Evolutionary conservation across 2,888 invertebrate species (phyloP), one percentile per base, ranked within the genome.

Genomic region (Rhodophaea formosa): DNA sequence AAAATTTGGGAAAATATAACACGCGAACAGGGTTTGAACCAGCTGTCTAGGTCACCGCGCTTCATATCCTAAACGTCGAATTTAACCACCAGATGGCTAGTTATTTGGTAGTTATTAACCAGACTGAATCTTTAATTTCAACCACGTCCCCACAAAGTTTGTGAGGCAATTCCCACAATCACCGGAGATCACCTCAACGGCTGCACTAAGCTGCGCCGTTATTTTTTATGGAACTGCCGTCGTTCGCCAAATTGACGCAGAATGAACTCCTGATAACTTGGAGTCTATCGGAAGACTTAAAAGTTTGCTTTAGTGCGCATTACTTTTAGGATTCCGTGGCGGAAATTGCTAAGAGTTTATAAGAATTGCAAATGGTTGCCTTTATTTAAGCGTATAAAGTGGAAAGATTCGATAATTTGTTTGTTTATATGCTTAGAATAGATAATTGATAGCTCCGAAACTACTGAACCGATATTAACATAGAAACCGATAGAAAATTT

Each of bases 181-280:
- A 35, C 54, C 54, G 32, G 46, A 62, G 65, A 63, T 71, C 69
- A 70, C 72, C 70, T 68, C 66, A 69, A 67, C 78, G 75, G 77
- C 78, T 78, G 69, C 71, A 63, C 70, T 68, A 63, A 65, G 66
- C 69, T 64, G 68, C 56, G 23, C 70, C 88, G 69, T 90, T 75
- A 80, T 75, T 76, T 90, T 90, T 90, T 86, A 90, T 83, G 88
- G 80, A 77, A 88, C 72, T 70, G 74, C 78, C 63, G 58, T 75
- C 79, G 81, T 86, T 79, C 81, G 69, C 75, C 71, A 82, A 88
- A 88, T 86, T 85, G 86, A 81, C 87, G 86, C 80, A 77, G 80
- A 77, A 74, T 70, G 64, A 81, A 80, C 55, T 66, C 62, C 32
- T 6, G 45, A 45, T 32, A 55, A 30, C 44, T 56, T 45, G 35